These are phyloP conservation scores for Riptortus pedestris DNA, from an alignment of 1,140 invertebrate genomes.

Conservation along the genomic window DNA sequence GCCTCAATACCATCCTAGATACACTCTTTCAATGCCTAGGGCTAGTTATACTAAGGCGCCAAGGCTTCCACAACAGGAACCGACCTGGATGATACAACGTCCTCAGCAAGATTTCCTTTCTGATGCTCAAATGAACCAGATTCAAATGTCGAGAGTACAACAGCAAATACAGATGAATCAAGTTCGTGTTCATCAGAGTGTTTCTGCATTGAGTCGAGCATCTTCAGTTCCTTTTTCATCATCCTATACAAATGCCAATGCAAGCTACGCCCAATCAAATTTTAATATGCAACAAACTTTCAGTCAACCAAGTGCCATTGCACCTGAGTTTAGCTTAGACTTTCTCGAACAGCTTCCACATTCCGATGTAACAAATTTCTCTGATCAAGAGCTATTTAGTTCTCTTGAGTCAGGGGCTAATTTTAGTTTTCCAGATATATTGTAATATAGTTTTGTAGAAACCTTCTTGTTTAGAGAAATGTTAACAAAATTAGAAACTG, in stretches of 20 bases:
- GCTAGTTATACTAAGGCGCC: constrained; percentile 2
- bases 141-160: constrained; percentile 28
- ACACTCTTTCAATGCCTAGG: constrained; percentile 23
- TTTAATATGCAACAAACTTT: constrained; percentile 18
- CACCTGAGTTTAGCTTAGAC: constrained; percentile 64
- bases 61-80: background rate
- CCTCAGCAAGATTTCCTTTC: constrained; percentile 28
- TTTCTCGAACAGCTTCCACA: constrained; percentile 53
- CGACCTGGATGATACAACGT: constrained; percentile 7
- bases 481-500: background rate
- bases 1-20: constrained; percentile 31
- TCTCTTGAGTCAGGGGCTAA: constrained; percentile 46
- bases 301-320: constrained; percentile 37
- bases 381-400: constrained; percentile 62
- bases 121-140: constrained; percentile 35
- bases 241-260: constrained; percentile 38
- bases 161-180: background rate
- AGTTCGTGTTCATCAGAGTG: constrained; percentile 12
- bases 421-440: constrained; percentile 44
- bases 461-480: no score
- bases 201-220: constrained; percentile 33
- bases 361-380: constrained; percentile 19
- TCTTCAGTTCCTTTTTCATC: constrained; percentile 32
- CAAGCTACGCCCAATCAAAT: constrained; percentile 33
- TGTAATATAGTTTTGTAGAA: constrained; percentile 36